Conservation (phyloP, 2,888 invertebrate species). For the Himalopsyche japonica region DNA sequence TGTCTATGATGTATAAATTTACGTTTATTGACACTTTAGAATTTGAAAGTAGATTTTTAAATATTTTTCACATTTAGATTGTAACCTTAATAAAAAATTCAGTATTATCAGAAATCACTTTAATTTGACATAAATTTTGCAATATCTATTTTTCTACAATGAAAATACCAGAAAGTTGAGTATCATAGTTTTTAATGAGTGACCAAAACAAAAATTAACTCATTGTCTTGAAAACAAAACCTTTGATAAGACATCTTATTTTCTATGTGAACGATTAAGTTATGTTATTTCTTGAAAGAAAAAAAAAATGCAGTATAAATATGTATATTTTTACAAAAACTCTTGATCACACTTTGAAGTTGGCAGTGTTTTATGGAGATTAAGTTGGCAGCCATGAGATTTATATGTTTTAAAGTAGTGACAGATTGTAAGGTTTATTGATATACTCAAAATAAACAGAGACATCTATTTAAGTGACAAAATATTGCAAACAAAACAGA, state of each 20-base stretch:
- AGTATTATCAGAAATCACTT: background rate
- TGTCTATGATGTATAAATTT: background rate
- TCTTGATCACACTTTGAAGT: background rate
- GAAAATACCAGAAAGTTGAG: background rate
- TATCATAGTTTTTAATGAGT: background rate
- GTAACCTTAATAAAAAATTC: background rate
- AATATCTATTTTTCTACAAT: background rate
- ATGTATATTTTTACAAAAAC: background rate
- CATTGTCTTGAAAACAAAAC: background rate
- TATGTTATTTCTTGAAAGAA: background rate
- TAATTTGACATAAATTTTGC: background rate
- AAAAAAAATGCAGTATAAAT: background rate
- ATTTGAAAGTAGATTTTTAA: background rate
- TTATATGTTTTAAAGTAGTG: background rate
- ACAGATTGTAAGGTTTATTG: too few relatives aligned
- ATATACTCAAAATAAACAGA: too few relatives aligned
- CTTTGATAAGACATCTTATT: background rate
- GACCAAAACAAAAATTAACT: background rate
- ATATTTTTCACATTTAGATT: background rate
- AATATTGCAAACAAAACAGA: too few relatives aligned
- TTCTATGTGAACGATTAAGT: background rate
- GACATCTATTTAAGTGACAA: too few relatives aligned
- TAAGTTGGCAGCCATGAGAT: conserved; percentile 1
- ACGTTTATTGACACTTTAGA: background rate
- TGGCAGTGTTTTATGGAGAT: background rate